These are phyloP conservation scores for Columba livia DNA, from an alignment of 2,113 vertebrate genomes.

Conservation along the genomic window DNA sequence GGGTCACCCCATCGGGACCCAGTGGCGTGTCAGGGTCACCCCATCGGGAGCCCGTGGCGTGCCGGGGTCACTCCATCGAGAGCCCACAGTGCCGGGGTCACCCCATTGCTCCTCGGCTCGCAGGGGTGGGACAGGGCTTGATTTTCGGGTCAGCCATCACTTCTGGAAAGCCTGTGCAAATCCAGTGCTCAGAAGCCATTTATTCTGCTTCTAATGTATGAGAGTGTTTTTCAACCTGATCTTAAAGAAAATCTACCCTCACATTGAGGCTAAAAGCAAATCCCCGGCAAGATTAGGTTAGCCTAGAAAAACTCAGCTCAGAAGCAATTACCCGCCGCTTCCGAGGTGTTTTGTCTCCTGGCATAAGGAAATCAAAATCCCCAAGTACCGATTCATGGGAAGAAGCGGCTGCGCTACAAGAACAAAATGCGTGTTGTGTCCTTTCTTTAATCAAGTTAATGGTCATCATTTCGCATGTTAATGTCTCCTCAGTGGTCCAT, in stretches of 20 bases:
- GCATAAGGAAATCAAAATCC: conserved; percentile 36
- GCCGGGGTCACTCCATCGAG: no score
- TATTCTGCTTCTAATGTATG: background rate
- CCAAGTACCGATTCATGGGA: background rate
- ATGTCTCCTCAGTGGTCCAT: conserved; percentile 53
- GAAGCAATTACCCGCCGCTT: background rate
- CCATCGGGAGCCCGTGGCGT: no score
- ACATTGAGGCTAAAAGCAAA: conserved; percentile 1
- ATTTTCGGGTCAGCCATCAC: rapidly evolving
- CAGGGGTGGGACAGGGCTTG: background rate
- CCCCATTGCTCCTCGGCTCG: background rate
- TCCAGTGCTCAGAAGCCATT: background rate
- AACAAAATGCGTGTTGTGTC: conserved; percentile 25
- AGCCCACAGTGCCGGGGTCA: no score
- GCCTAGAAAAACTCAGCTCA: conserved; percentile 39
- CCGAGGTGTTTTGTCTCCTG: conserved; percentile 27
- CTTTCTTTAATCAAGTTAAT: conserved; percentile 65
- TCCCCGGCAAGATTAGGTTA: conserved; percentile 37
- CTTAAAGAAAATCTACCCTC: conserved; percentile 18
- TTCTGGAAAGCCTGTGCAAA: background rate
- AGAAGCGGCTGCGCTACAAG: background rate
- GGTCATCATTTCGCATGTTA: conserved; percentile 48
- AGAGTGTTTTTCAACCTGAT: background rate
- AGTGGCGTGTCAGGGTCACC: no score
- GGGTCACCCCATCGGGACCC: no score